Evolutionary conservation across 2,113 vertebrate genomes (phyloP), one percentile per base, ranked within the genome.

Genomic region (Serilophus lunatus): DNA sequence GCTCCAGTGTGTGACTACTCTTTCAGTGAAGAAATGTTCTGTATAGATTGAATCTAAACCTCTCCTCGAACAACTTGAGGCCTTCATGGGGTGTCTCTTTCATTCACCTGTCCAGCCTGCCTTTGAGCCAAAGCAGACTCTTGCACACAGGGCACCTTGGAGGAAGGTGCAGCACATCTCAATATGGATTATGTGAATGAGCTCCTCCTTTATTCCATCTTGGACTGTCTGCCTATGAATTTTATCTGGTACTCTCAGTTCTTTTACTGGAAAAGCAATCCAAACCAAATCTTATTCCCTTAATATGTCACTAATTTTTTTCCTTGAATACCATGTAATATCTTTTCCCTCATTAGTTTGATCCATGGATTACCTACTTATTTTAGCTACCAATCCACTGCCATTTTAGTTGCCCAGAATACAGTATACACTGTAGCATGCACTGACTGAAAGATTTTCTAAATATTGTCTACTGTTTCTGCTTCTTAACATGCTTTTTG

Each of bases 401-500:
- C 72, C 22, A 72, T 59, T 3, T 7, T 42, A 22, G 8, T 10
- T 63, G 2, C 16, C 22, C 2, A 3, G 28, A 25, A 31, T 45
- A 14, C 10, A 45, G 3, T 2, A 3, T 36, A 47, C 7, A 29
- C 19, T 28, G 6, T 20, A 18, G 18, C 9, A 57, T 9, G 51
- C 13, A 38, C 3, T 24, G 11, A 31, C 1, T 24, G 66, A 20
- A 74, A 0, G 5, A 38, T 60, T 66, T 65, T 79, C 35, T 19
- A 53, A 5, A 47, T 16, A 35, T 2, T 33, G 0, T 53, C 68
- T 70, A 2, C 6, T 25, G 1, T 54, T 69, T 16, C 7, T 53
- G 36, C 7, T 18, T 86, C 17, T 47, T 63, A 40, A 36, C 1
- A 7, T 13, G 18, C 0, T 38, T 59, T 82, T 63, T 33, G 12